Percentiles rank a stretch among this genome's conserved stretches.
phyloP scores from a whole-genome alignment of 2,888 invertebrate species.

The Phrixothrix hirtus region DNA sequence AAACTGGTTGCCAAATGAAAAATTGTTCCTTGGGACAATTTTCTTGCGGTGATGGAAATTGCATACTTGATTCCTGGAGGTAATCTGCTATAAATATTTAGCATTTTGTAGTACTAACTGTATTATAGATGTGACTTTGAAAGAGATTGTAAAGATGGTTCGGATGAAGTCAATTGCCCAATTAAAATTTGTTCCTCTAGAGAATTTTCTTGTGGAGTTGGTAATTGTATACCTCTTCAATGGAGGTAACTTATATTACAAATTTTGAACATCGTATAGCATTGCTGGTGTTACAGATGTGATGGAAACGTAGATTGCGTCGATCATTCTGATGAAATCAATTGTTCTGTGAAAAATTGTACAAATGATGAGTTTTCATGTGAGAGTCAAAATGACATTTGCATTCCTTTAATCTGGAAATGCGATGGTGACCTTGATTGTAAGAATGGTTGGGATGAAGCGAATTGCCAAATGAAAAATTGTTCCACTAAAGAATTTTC shows the following conservation, averaged over 20 bases:
- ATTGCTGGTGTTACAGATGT: conserved; percentile 52
- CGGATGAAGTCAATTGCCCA: conserved; percentile 65
- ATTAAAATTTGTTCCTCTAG: no score
- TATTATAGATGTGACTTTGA: conserved; percentile 81
- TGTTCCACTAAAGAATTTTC: no score
- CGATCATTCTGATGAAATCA: conserved; percentile 67
- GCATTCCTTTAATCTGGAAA: no score
- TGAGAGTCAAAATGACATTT: not conserved
- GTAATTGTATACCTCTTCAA: no score
- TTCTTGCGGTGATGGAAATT: conserved; percentile 29
- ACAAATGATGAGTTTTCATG: not conserved
- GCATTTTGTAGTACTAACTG: conserved; percentile 78
- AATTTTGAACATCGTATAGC: no score
- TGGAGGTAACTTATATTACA: no score
- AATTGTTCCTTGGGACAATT: no score
- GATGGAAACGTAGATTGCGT: conserved; percentile 61
- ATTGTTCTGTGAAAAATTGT: conserved; percentile 45
- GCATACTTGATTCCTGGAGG: conserved; percentile 62
- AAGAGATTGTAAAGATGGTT: conserved; percentile 63
- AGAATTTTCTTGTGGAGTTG: no score
- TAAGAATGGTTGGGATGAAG: not conserved
- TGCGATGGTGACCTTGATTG: no score
- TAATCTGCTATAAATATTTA: not conserved
- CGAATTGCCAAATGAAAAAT: no score
- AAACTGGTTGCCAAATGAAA: conserved; percentile 65